Base-by-base conservation (phyloP, 1,140 invertebrate species). In the Drosophila gunungcola region DNA sequence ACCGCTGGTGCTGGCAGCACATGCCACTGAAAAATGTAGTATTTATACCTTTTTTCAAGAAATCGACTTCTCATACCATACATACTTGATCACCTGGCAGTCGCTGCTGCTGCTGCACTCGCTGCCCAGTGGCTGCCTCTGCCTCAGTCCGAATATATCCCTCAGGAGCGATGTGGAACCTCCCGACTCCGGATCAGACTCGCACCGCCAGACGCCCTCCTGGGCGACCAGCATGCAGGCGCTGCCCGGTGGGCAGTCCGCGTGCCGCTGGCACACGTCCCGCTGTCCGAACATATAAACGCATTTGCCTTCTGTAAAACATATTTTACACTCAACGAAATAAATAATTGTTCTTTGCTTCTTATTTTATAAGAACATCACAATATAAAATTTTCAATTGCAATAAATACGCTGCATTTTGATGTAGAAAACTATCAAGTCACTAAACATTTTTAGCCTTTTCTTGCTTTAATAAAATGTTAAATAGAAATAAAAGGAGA, bases 1-100 rank as follows among this genome's bases (percentile, higher is more conserved):
- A 94, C 63, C 97, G 94, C 75, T 97, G 96, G 56, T 97, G 93
- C 92, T 97, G 96, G 92, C 97, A 98, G 92, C 97, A 98, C 13
- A 98, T 94, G 27, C 97, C 97, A 42, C 96, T 92, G 51, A 32
- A 55, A 58, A 25, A 48, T 52, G 2, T 2, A 54, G 49, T 46
- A 25, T 5, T 7, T 38, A 29, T 12, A 48, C 3, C 13, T 64
- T 2, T 4, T 64, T 2, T 4, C 7, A 3, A 11, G 3, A n/a
- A 13, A 10, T 25, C 3, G 4, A 6, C 41, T 4, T 12, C 3
- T 1, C 0, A 11, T 0, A 80, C 88, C 0, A 11, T 0, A 80
- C 88, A 78, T 51, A 92, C 91, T 90, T 94, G 45, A 94, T 95
- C 67, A 97, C 96, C 92, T 98, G 97, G 79, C 97, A 98, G 73